Base-by-base conservation (phyloP, 1,140 invertebrate species). In the Artemia franciscana region DNA sequence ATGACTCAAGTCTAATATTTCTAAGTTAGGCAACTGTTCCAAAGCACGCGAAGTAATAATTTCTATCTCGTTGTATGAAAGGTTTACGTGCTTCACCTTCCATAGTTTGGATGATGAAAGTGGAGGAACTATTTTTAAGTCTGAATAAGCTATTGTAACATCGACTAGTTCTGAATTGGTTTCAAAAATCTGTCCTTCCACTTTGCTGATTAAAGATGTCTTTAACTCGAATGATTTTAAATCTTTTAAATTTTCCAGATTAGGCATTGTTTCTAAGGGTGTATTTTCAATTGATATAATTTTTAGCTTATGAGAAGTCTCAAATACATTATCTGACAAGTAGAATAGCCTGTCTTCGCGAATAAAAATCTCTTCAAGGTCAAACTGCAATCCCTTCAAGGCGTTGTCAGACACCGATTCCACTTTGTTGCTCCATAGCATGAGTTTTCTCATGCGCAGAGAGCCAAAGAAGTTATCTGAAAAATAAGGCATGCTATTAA, bases 351-450 rank as follows among this genome's bases (percentile, higher is more conserved):
- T 82, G 7, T 85, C 83, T 72, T 91, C 87, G 1, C 89, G 86
- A 12, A 91, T 77, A 65, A 84, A 89, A 5, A 91, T 76, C 73
- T 90, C 86, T 65, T 88, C 77, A 23, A 90, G 70, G 24, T 79
- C 82, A 26, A 80, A 78, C 70, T 89, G 85, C 23, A 88, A 74
- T 12, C 71, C 71, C 51, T 83, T 80, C 26, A 90, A 73, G 82
- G 86, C 88, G 59, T 86, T 83, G 26, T 82, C 79, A 0, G 86
- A 84, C 4, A 91, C 78, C 57, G 85, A 76, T 69, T 90, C 85
- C 4, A 91, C 72, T 23, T 82, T 81, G 73, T 91, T 91, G 68
- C 88, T 82, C 3, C 86, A 76, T 59, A 91, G 68, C 84, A 89
- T 88, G 15, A 89, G 69, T 28, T 86, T 75, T 39, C 67, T 66